Conservation (phyloP, 2,888 invertebrate genomes). For the Nebria salina region DNA sequence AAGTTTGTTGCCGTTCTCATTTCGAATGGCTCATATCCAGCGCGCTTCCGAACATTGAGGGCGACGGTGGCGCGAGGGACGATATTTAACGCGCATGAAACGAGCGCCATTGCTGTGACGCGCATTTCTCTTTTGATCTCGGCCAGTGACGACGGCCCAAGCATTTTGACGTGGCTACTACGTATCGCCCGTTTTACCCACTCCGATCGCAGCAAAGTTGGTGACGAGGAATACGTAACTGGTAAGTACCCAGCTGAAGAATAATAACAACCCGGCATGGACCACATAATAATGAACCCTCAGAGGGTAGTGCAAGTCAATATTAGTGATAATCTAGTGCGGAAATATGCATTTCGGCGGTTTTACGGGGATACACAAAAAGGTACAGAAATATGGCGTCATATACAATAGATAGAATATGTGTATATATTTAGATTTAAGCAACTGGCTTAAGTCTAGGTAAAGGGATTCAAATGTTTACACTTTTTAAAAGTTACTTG, state of each 20-base stretch:
- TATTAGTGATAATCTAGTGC: slow-evolving; percentile 30
- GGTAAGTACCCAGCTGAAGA: slow-evolving; percentile 81
- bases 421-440: slow-evolving; percentile 45
- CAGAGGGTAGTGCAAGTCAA: slow-evolving; percentile 43
- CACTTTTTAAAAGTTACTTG: background rate
- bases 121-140: slow-evolving; percentile 78
- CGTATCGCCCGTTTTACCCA: slow-evolving; percentile 93
- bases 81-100: slow-evolving; percentile 65
- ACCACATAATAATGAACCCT: slow-evolving; percentile 56
- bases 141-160: slow-evolving; percentile 85
- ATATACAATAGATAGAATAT: slow-evolving; percentile 52
- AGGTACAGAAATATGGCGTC: slow-evolving; percentile 65
- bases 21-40: slow-evolving; percentile 9
- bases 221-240: slow-evolving; percentile 96
- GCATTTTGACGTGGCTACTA: slow-evolving; percentile 92
- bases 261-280: slow-evolving; percentile 69
- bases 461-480: slow-evolving; percentile 7
- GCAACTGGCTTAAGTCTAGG: slow-evolving; percentile 25
- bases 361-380: slow-evolving; percentile 58
- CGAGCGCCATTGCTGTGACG: slow-evolving; percentile 79
- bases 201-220: slow-evolving; percentile 92
- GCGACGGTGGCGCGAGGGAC: slow-evolving; percentile 61
- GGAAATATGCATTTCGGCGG: slow-evolving; percentile 57
- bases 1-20: background rate
- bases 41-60: slow-evolving; percentile 33